Conservation (phyloP, 2,888 invertebrate genomes). For the Cremastinae sp. region DNA sequence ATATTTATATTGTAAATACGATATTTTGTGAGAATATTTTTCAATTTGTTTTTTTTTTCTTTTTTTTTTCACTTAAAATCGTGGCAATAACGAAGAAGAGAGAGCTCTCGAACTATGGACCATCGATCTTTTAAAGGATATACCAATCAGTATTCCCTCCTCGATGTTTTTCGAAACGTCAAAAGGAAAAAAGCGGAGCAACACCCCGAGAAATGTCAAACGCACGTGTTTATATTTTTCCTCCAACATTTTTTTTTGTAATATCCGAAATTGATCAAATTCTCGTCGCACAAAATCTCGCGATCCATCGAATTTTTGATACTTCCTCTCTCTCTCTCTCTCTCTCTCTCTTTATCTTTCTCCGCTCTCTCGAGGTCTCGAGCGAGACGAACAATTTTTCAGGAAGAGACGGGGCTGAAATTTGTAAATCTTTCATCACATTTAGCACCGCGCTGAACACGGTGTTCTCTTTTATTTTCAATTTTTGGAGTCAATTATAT, state of each 20-base stretch:
- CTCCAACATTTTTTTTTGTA: constrained; percentile 20
- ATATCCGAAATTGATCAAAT: neutral
- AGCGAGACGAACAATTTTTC: constrained; percentile 12
- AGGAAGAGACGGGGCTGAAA: neutral
- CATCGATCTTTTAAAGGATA: constrained; percentile 55
- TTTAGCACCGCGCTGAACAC: too few relatives aligned
- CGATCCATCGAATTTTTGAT: constrained; percentile 30
- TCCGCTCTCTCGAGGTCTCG: constrained; percentile 15
- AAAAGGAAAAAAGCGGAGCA: constrained; percentile 14
- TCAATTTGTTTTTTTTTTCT: too few relatives aligned
- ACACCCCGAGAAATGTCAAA: constrained; percentile 13
- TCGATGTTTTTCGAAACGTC: constrained; percentile 40
- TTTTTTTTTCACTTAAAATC: constrained; percentile 41
- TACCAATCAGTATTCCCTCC: constrained; percentile 63
- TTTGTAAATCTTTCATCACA: too few relatives aligned
- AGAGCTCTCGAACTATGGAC: constrained; percentile 27
- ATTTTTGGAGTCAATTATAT: too few relatives aligned
- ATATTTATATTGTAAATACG: constrained; percentile 64
- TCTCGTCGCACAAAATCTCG: constrained; percentile 39
- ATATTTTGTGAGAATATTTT: constrained; percentile 47
- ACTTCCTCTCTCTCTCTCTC: constrained; percentile 35
- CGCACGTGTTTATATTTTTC: neutral
- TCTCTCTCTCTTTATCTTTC: constrained; percentile 8
- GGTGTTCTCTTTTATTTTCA: too few relatives aligned
- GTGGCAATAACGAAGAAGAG: constrained; percentile 25